Conservation (phyloP, 2,797 vertebrate genomes). For the Melanotaenia maccullochi region DNA sequence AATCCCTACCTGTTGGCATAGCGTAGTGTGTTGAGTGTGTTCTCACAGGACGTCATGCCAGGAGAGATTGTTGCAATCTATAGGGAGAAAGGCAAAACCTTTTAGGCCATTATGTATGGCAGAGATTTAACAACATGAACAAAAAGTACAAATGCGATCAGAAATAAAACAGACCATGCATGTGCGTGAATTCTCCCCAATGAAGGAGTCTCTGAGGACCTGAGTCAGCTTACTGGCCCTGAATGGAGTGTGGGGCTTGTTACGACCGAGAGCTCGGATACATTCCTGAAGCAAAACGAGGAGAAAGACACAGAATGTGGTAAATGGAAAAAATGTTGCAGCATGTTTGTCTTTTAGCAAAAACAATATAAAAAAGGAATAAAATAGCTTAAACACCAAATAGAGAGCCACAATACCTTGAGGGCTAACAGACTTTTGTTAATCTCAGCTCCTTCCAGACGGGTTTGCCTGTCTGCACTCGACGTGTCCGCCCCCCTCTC, state of each 20-base stretch:
- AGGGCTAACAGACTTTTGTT: slow-evolving; percentile 99
- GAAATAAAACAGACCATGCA: slow-evolving; percentile 89
- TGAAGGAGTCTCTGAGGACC: slow-evolving; percentile 98
- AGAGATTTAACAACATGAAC: not conserved
- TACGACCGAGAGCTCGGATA: slow-evolving; percentile 95
- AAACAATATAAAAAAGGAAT: not conserved
- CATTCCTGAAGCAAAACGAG: slow-evolving; percentile 85
- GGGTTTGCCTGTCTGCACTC: slow-evolving; percentile 94
- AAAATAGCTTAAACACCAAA: not conserved
- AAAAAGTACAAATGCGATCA: not conserved
- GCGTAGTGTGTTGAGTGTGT: slow-evolving; percentile 97
- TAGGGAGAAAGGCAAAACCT: slow-evolving; percentile 1
- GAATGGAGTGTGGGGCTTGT: slow-evolving; percentile 97
- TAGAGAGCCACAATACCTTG: slow-evolving; percentile 83
- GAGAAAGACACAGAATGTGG: accelerated
- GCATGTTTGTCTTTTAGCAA: not conserved
- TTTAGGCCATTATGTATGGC: not conserved
- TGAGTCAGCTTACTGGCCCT: slow-evolving; percentile 98
- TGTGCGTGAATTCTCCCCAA: slow-evolving; percentile 97
- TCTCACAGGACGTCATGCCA: slow-evolving; percentile 99
- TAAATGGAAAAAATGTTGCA: not conserved
- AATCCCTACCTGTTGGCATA: slow-evolving; percentile 95
- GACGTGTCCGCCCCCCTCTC: slow-evolving; percentile 97
- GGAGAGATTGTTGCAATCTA: slow-evolving; percentile 99
- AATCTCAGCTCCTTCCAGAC: slow-evolving; percentile 97